Evolutionary conservation across 2,113 vertebrate species (phyloP).

Genomic region (Micromys minutus): DNA sequence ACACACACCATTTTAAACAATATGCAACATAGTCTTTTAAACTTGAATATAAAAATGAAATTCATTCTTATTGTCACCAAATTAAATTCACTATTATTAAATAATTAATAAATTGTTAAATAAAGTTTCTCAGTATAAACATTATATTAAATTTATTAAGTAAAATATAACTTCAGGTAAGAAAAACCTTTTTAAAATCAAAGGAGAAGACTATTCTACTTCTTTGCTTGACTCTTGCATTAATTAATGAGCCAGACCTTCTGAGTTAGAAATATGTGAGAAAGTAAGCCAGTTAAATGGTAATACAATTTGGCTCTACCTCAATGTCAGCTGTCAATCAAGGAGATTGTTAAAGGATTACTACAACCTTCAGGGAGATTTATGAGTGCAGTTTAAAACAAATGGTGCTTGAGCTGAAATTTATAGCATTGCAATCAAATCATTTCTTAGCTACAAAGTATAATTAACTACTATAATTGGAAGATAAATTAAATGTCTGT

Average conservation of each 20-base stretch:
- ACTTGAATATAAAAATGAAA: neutral
- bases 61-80: neutral
- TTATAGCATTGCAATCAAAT: slow-evolving; percentile 73
- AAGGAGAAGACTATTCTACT: neutral
- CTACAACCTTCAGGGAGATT: slow-evolving; percentile 70
- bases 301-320: neutral
- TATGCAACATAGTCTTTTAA: neutral
- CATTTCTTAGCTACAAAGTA: slow-evolving; percentile 68
- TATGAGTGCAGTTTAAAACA: slow-evolving; percentile 68
- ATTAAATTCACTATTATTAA: too few species aligned
- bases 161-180: neutral
- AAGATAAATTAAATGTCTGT: slow-evolving; percentile 76
- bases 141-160: slow-evolving; percentile 51
- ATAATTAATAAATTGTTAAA: slow-evolving; percentile 3
- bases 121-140: neutral
- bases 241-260: neutral
- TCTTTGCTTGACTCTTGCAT: accelerated
- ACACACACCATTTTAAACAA: neutral
- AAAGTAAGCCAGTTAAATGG: slow-evolving; percentile 48
- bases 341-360: neutral
- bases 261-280: neutral
- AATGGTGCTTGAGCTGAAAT: slow-evolving; percentile 65
- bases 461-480: slow-evolving; percentile 74
- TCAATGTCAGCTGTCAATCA: slow-evolving; percentile 72
- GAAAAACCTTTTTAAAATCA: neutral